Percentiles rank a stretch among this genome's conserved stretches.
Conservation (phyloP, 2,888 invertebrate genomes). For the Pyrochroa serraticornis region DNA sequence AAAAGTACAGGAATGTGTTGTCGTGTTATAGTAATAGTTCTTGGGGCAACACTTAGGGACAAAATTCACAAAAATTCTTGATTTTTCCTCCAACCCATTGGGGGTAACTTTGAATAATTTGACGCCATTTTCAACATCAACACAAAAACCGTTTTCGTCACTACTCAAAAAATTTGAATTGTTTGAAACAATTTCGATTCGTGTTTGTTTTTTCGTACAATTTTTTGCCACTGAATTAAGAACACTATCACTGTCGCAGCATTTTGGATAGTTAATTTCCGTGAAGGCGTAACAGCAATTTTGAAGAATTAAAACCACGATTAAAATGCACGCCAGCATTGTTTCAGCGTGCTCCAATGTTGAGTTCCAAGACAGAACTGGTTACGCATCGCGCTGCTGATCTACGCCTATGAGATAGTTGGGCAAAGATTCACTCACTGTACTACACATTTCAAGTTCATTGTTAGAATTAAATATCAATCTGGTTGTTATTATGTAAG, state of each 20-base stretch:
- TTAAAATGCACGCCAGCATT: conserved; percentile 3
- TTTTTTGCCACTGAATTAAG: conserved; percentile 2
- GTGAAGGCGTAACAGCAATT: conserved; percentile 11
- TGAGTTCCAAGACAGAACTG: too few relatives aligned
- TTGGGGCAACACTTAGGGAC: conserved; percentile 36
- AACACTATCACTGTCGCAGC: conserved; percentile 19
- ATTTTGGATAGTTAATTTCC: conserved; percentile 18
- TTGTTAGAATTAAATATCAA: too few relatives aligned
- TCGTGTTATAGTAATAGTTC: conserved; percentile 28
- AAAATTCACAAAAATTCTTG: conserved; percentile 15
- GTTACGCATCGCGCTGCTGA: too few relatives aligned
- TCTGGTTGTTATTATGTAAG: too few relatives aligned
- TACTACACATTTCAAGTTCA: too few relatives aligned
- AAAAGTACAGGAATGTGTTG: conserved; percentile 25
- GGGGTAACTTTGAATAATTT: not conserved
- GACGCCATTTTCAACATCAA: conserved; percentile 13
- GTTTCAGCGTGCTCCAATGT: not conserved
- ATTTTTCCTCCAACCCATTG: not conserved
- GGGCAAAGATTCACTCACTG: too few relatives aligned
- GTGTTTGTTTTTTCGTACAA: not conserved
- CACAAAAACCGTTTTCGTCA: conserved; percentile 8
- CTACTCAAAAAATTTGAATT: conserved; percentile 3
- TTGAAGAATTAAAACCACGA: not conserved
- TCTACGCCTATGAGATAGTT: too few relatives aligned
- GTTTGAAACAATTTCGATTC: conserved; percentile 11